Evolutionary conservation across 2,113 vertebrate genomes (phyloP), one percentile per base, ranked within the genome.

Genomic region (Anoura caudifer): DNA sequence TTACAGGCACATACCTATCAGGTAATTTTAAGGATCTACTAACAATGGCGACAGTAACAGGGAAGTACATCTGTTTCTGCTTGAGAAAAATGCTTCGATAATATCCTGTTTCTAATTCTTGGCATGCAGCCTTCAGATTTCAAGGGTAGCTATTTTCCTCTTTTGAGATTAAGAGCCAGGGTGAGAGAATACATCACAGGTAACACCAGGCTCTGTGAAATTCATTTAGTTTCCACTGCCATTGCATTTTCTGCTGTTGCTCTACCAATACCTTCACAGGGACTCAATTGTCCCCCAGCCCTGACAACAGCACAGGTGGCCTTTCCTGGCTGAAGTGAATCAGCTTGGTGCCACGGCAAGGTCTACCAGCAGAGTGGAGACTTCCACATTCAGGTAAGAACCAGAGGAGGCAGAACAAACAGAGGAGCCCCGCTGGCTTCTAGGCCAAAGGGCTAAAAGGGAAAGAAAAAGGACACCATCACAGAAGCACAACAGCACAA

Each of bases 21-120:
- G 76, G 87, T 95, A 90, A 95, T 87, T 92, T 77, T 81, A 96
- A 87, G 72, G 75, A 72, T 84, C 90, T 93, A 93, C 52, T 54
- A 90, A 90, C 83, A 86, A 24, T 59, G 70, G 72, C 11, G 5
- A 96, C 82, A 84, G 22, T 70, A 85, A 89, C 61, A 65, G 70
- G 50, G 77, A 92, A 94, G 33, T 86, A 43, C 81, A 95, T 95
- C 92, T 97, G 96, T 92, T 97, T 97, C 90, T 97, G 92, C 77
- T 94, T 94, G 84, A 97, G 77, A 96, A 95, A 97, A 94, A 96
- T 52, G 52, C 63, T 90, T 96, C 56, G 83, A 47, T 95, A 93
- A 97, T 80, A 97, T 87, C 90, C 96, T 94, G 92, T 95, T 95
- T 97, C 52, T 10, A 90, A 96, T 94, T 95, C 79, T 75, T 90